Evolutionary conservation across 2,113 vertebrate species (phyloP).

Genomic region (Psephotus haematonotus): DNA sequence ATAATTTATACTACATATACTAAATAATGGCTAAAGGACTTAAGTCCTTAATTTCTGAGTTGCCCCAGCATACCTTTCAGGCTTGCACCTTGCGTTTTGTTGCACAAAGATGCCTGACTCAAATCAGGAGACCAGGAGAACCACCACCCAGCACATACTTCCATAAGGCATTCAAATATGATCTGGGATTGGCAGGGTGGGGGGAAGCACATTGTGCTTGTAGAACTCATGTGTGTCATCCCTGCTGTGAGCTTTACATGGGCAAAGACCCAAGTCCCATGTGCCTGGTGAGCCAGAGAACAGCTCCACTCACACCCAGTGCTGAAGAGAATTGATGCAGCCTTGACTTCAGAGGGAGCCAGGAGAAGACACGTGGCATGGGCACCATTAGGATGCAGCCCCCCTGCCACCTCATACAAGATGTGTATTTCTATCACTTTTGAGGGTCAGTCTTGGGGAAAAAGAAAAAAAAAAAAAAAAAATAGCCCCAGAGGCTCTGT

Average conservation of each 20-base stretch:
- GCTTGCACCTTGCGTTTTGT: background rate
- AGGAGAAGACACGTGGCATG: background rate
- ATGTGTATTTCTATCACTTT: background rate
- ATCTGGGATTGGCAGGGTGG: rapidly evolving
- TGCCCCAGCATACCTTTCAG: background rate
- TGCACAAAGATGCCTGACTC: background rate
- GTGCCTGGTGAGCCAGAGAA: background rate
- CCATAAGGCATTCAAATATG: rapidly evolving
- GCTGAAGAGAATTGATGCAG: background rate
- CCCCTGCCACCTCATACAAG: background rate
- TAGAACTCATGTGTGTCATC: rapidly evolving
- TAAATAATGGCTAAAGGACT: background rate
- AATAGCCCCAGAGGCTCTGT: background rate
- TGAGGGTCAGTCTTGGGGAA: background rate
- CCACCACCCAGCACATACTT: rapidly evolving
- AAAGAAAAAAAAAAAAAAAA: background rate
- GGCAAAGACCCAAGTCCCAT: background rate
- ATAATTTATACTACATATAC: background rate
- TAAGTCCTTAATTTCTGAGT: rapidly evolving
- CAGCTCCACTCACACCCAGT: rapidly evolving
- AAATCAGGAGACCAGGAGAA: background rate
- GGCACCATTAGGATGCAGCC: rapidly evolving
- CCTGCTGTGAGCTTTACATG: rapidly evolving
- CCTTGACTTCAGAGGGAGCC: background rate
- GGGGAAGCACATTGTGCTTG: rapidly evolving